Evolutionary conservation across 2,113 vertebrate species (phyloP).

Genomic region (Chionis minor): DNA sequence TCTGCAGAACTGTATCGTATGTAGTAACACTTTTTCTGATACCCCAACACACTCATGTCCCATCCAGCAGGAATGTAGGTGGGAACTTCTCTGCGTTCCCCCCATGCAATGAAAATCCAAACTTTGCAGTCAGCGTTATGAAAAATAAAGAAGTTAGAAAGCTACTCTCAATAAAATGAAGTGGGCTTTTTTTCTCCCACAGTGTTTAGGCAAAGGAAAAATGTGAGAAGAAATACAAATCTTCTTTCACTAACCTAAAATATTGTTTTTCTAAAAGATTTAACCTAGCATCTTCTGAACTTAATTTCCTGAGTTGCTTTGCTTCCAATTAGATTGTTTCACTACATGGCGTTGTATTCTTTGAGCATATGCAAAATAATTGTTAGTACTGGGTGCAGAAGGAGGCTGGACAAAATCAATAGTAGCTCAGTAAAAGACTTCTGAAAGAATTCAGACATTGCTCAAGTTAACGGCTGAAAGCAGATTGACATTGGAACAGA

Average conservation of each 20-base stretch:
- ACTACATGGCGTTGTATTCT: neutral
- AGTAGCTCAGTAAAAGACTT: neutral
- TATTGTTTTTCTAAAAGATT: neutral
- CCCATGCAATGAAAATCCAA: neutral
- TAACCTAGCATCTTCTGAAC: neutral
- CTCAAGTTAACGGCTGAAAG: neutral
- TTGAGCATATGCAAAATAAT: neutral
- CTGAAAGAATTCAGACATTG: neutral
- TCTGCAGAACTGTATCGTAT: neutral
- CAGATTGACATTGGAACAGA: neutral
- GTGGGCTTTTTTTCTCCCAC: neutral
- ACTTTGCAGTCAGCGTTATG: neutral
- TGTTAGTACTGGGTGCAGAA: neutral
- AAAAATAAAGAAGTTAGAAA: neutral
- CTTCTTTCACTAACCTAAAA: neutral
- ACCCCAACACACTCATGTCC: fast-evolving
- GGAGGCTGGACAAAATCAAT: neutral
- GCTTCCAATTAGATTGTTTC: neutral
- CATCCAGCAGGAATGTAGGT: neutral
- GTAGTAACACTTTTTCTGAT: neutral
- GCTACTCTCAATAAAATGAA: neutral
- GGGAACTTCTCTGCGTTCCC: neutral
- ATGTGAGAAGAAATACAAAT: neutral
- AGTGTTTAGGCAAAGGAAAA: neutral
- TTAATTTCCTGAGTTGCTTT: neutral